Evolutionary conservation across 2,888 invertebrate genomes (phyloP).

Genomic region (Apomyelois bistriatella): DNA sequence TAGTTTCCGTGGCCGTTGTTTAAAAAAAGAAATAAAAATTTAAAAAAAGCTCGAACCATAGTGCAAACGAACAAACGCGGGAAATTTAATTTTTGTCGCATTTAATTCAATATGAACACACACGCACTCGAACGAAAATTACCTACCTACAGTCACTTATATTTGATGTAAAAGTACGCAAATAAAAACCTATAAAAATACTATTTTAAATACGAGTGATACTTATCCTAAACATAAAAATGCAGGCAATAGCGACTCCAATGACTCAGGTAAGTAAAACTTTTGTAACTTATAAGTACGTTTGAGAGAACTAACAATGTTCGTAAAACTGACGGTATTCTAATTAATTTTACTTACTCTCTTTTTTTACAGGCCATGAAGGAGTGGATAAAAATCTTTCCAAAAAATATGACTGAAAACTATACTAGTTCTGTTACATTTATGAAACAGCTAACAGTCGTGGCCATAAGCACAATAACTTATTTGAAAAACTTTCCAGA

Average conservation of each 20-base stretch:
- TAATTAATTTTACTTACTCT: background rate
- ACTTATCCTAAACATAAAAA: conserved; percentile 17
- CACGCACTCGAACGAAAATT: no score
- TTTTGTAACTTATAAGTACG: no score
- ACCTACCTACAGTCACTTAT: no score
- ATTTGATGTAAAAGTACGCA: no score
- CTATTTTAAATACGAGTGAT: no score
- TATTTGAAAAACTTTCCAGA: conserved; percentile 56
- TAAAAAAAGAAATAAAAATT: no score
- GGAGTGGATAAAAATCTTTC: conserved; percentile 58
- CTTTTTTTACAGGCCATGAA: conserved; percentile 38
- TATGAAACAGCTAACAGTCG: conserved; percentile 61
- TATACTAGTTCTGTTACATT: conserved; percentile 60
- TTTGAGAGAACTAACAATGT: background rate
- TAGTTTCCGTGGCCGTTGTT: no score
- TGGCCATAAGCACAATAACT: conserved; percentile 58
- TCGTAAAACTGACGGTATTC: background rate
- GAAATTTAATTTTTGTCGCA: no score
- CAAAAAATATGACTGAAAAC: conserved; percentile 50
- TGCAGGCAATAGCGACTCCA: conserved; percentile 36
- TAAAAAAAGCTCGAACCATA: no score
- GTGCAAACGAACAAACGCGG: no score
- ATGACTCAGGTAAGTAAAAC: conserved; percentile 33
- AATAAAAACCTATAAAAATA: no score
- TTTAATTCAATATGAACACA: no score